Conservation (phyloP, 2,888 invertebrate genomes). For the Eupeodes luniger region DNA sequence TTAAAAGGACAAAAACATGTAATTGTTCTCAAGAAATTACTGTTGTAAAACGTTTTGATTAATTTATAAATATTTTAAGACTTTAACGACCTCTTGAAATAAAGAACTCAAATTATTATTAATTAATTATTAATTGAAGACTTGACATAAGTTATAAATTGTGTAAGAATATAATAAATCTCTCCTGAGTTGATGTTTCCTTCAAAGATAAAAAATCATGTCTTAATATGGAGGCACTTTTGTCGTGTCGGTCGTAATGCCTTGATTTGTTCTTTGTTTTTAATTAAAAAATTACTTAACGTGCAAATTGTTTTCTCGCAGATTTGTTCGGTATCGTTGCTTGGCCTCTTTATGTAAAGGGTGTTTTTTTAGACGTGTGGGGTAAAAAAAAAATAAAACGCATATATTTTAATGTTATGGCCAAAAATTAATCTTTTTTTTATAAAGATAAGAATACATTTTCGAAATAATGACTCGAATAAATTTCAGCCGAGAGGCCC, state of each 20-base stretch:
- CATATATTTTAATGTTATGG: no score
- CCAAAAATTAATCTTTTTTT: no score
- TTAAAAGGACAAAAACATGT: no score
- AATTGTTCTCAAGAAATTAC: no score
- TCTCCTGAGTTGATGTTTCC: neutral
- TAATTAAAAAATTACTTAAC: conserved; percentile 62
- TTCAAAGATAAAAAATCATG: neutral
- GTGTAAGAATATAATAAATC: neutral
- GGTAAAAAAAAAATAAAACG: no score
- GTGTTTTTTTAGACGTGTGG: no score
- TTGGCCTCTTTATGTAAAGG: neutral
- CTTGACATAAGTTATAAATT: neutral
- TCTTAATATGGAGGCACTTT: conserved; percentile 9
- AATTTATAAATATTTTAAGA: neutral
- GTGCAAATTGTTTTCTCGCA: conserved; percentile 37
- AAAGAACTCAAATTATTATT: neutral
- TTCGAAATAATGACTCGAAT: no score
- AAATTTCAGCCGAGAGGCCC: no score
- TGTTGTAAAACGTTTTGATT: neutral
- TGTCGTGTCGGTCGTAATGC: neutral
- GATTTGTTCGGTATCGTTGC: conserved; percentile 20
- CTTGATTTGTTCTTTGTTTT: neutral
- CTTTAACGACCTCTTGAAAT: neutral
- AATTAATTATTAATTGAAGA: conserved; percentile 1
- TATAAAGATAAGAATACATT: no score